Conservation (phyloP, 2,888 invertebrate species). For the Aphidoletes aphidimyza region DNA sequence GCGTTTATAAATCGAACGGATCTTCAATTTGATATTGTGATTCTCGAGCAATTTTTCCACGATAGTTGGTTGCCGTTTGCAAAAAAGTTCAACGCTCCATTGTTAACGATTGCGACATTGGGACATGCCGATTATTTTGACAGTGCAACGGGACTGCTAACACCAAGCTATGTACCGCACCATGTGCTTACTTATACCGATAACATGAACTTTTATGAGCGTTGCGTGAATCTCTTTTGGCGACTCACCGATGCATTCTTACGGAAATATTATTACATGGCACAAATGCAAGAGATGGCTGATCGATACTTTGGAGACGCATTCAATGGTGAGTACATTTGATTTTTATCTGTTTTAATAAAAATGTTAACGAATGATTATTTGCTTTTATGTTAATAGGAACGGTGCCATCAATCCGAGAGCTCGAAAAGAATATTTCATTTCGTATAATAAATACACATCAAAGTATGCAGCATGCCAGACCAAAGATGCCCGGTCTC, state of each 20-base stretch:
- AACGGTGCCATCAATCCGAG: slow-evolving; percentile 1
- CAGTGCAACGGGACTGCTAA: neutral
- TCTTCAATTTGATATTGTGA: neutral
- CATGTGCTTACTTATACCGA: slow-evolving; percentile 21
- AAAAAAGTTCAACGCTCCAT: neutral
- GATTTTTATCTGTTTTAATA: neutral
- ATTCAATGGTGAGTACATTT: neutral
- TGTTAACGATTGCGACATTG: neutral
- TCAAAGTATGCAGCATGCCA: neutral
- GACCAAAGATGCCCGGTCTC: neutral
- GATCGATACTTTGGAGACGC: neutral
- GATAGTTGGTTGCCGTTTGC: slow-evolving; percentile 41
- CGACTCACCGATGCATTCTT: neutral
- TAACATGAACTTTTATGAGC: neutral
- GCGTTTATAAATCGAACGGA: neutral
- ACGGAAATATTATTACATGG: slow-evolving; percentile 21
- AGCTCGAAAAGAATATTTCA: slow-evolving; percentile 16
- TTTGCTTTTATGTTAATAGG: too few species aligned
- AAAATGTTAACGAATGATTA: neutral
- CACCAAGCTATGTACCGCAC: slow-evolving; percentile 30
- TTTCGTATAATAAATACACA: slow-evolving; percentile 6
- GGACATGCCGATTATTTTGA: slow-evolving; percentile 50
- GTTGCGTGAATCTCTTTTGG: neutral
- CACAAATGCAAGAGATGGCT: slow-evolving; percentile 21
- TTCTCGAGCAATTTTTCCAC: slow-evolving; percentile 25